A percentile compares a stretch with the other conserved stretches of the same genome.
These are phyloP conservation scores for Eospalax fontanierii DNA, from an alignment of 2,797 vertebrate species.

Conservation along the genomic window DNA sequence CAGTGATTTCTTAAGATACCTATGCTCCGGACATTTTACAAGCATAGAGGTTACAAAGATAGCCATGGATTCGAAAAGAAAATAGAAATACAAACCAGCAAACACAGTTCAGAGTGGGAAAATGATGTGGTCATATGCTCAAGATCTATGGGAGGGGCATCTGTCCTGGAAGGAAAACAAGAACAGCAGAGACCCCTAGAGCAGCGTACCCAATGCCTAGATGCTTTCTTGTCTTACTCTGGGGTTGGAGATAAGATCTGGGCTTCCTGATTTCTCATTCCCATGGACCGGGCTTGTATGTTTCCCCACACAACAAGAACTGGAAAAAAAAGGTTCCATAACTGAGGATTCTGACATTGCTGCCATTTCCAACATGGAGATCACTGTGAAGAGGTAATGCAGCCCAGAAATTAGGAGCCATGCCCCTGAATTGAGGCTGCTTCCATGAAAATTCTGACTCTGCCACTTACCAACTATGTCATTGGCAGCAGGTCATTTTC, in stretches of 20 bases:
- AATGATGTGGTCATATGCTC: background rate
- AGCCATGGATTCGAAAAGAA: background rate
- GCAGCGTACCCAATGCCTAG: rapidly evolving
- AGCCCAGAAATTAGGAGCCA: background rate
- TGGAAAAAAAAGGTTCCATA: background rate
- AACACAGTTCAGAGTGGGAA: background rate
- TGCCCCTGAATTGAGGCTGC: background rate
- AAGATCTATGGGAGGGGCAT: background rate
- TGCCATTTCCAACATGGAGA: background rate
- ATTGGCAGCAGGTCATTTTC: background rate
- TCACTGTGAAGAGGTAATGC: background rate
- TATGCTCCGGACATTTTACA: background rate
- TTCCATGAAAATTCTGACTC: slow-evolving; percentile 22
- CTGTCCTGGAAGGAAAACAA: background rate
- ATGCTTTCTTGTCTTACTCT: background rate
- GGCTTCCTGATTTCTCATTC: background rate
- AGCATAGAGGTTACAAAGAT: slow-evolving; percentile 24
- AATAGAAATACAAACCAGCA: background rate
- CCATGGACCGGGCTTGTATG: background rate
- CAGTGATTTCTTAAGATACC: slow-evolving; percentile 47
- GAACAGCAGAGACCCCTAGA: background rate
- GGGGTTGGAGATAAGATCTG: background rate
- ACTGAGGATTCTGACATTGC: background rate
- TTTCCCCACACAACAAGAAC: background rate
- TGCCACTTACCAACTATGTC: background rate